Evolutionary conservation across 2,113 vertebrate species (phyloP).

Genomic region (Trochalopteron elliotii): DNA sequence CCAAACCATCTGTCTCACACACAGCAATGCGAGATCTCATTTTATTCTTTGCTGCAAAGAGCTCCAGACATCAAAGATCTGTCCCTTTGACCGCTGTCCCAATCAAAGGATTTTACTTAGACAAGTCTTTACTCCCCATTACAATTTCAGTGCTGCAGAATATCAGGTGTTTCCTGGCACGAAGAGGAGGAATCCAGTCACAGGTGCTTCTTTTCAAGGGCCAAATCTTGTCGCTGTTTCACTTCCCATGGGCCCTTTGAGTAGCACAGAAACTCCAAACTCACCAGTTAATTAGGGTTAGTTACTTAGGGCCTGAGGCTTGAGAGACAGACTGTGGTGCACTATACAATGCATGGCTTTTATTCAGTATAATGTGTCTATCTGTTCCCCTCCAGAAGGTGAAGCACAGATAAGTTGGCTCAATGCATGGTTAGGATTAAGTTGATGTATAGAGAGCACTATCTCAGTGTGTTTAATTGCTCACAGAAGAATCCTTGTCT

Average conservation of each 20-base stretch:
- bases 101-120: slow-evolving; percentile 30
- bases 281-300: slow-evolving; percentile 41
- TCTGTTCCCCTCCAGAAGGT: neutral
- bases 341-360: neutral
- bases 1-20: slow-evolving; percentile 18
- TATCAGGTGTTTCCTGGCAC: neutral
- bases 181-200: slow-evolving; percentile 32
- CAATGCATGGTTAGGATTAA: slow-evolving; percentile 5
- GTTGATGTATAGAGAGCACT: neutral
- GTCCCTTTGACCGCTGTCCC: slow-evolving; percentile 54
- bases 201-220: neutral
- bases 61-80: slow-evolving; percentile 48
- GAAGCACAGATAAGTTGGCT: neutral
- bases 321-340: slow-evolving; percentile 24
- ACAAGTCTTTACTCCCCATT: neutral
- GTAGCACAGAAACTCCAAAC: slow-evolving; percentile 9
- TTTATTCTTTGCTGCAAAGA: slow-evolving; percentile 52
- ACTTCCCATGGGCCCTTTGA: slow-evolving; percentile 43
- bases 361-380: neutral
- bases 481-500: neutral
- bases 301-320: slow-evolving; percentile 6
- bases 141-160: slow-evolving; percentile 3
- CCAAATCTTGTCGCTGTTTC: neutral
- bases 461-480: neutral
- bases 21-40: neutral